Base-by-base conservation (phyloP, 2,113 vertebrate genomes). In the Lucifuga dentata region DNA sequence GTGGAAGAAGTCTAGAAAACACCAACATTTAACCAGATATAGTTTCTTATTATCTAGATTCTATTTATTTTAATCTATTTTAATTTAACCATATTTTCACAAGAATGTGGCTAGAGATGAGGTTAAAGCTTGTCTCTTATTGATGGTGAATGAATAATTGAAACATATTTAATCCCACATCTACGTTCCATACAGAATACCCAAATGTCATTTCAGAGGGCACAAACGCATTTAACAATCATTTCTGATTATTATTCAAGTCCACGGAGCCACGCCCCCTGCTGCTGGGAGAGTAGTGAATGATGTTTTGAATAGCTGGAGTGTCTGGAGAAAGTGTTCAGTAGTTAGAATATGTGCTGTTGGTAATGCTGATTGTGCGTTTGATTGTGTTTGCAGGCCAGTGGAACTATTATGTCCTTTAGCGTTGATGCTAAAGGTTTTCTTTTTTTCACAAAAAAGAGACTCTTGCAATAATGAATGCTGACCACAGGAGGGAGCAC, bases 161-260 rank as follows among this genome's bases (percentile, higher is more conserved):
- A 51, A 56, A 58, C 8, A 19, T 53, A 65, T 70, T 84, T 71
- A 40, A 68, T 61, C 66, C 51, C 57, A n/a, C 17, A 5, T 62
- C 32, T 41, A 39, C 10, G 2, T 24, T 52, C 50, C 60, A 62
- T 29, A 40, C 26, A 55, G 43, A 50, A n/a, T 29, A 29, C 59
- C 36, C 12, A 24, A 9, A 51, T 53, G 36, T 36, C 16, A 21
- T 40, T 36, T 51, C 12, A 0, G 4, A 53, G 43, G 48, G 55
- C 50, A 74, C 57, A 26, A 2, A 69, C 3, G 86, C 87, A 81
- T 86, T 88, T 88, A 89, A 57, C 8, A 1, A 5, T 44, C 0
- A 5, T 50, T 51, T 67, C 70, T 29, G 24, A 11, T 38, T 0
- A n/a, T 23, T 61, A n/a, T 23, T 61, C 24, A 38, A 33, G 49